Percentiles rank a stretch among this genome's conserved stretches.
Conservation (phyloP, 2,888 invertebrate species). For the Oxytorus armatus region DNA sequence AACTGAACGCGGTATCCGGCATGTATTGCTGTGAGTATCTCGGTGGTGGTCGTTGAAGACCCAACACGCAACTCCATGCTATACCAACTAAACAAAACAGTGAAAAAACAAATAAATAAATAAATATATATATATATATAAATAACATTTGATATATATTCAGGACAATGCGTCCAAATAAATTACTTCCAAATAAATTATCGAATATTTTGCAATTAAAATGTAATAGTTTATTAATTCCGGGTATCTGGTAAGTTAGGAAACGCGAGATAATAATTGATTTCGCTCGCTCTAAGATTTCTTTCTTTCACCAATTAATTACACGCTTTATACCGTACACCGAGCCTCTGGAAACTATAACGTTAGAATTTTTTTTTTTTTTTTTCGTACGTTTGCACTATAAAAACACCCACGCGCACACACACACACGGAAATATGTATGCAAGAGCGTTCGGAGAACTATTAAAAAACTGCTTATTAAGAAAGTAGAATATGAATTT, state of each 20-base stretch:
- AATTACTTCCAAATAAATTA: not conserved
- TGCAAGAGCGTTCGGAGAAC: not conserved
- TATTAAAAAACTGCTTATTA: not conserved
- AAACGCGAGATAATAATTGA: conserved; percentile 30
- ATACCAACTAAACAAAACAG: conserved; percentile 72
- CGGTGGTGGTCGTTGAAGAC: conserved; percentile 84
- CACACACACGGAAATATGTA: not conserved
- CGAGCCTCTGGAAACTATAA: not conserved
- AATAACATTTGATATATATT: not conserved
- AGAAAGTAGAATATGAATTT: conserved; percentile 7
- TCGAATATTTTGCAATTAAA: conserved; percentile 11
- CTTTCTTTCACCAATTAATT: conserved; percentile 49
- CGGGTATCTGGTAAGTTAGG: not conserved
- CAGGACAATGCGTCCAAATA: conserved; percentile 19
- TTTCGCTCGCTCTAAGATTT: conserved; percentile 18
- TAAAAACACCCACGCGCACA: not conserved
- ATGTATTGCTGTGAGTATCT: conserved; percentile 85
- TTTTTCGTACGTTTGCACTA: conserved; percentile 7
- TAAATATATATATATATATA: not conserved
- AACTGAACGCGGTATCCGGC: conserved; percentile 89
- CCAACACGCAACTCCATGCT: conserved; percentile 77
- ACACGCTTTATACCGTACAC: not conserved
- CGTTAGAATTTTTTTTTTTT: conserved; percentile 42
- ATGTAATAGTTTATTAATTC: conserved; percentile 5
- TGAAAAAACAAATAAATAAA: conserved; percentile 54